Conservation (phyloP, 2,113 vertebrate genomes). For the Apaloderma vittatum region DNA sequence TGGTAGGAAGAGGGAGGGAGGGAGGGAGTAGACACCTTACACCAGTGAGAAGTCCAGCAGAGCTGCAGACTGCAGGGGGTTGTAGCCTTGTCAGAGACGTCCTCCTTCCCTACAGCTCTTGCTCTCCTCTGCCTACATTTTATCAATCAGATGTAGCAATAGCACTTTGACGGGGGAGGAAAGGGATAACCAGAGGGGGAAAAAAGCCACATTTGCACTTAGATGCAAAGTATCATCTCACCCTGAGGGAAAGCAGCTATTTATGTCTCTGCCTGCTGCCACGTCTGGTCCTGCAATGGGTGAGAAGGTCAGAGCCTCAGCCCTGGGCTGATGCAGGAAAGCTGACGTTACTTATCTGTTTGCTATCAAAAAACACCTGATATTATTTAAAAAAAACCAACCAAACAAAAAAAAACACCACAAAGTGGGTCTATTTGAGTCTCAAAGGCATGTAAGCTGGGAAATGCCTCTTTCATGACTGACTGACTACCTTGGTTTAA, state of each 20-base stretch:
- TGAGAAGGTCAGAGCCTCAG: constrained; percentile 9
- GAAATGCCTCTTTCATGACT: neutral
- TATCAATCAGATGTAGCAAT: neutral
- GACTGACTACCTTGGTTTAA: neutral
- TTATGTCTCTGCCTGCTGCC: neutral
- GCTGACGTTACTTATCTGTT: neutral
- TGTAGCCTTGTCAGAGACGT: neutral
- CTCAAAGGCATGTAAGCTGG: neutral
- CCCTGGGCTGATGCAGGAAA: neutral
- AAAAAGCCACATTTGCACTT: neutral
- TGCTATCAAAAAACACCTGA: neutral
- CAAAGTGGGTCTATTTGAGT: neutral
- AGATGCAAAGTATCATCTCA: neutral
- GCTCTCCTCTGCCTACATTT: neutral
- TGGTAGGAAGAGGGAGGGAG: neutral
- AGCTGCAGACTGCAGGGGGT: fast-evolving
- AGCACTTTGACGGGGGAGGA: neutral
- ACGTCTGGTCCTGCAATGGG: neutral
- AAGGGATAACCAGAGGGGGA: neutral
- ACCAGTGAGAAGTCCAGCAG: neutral
- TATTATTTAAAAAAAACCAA: neutral
- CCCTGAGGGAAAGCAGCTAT: neutral
- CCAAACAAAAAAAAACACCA: neutral
- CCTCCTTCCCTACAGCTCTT: neutral
- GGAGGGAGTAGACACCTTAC: neutral